A percentile compares a stretch with the other conserved stretches of the same genome.
Evolutionary conservation across 2,113 vertebrate genomes (phyloP).

Genomic region (Regulus satrapa): DNA sequence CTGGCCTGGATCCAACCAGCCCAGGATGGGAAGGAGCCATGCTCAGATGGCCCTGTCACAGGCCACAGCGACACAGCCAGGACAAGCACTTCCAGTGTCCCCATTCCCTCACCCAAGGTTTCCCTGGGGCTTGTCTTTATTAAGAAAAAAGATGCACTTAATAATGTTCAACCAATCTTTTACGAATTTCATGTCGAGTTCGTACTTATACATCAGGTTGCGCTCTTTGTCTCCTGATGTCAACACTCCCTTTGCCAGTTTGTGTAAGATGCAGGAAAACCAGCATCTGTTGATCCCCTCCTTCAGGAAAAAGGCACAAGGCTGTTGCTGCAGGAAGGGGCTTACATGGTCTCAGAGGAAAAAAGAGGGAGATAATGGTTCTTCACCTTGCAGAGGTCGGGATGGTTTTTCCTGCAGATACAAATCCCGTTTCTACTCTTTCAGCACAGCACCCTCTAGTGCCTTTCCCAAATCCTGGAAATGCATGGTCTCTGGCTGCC

Average conservation of each 20-base stretch:
- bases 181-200: not conserved
- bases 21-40: not conserved
- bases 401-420: not conserved
- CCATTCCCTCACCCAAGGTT: rapidly evolving
- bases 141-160: not conserved
- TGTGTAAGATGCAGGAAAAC: not conserved
- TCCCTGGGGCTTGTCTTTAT: not conserved
- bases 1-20: not conserved
- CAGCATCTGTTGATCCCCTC: not conserved
- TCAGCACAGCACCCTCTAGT: not conserved
- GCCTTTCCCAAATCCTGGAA: not conserved
- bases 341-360: rapidly evolving
- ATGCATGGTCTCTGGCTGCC: rapidly evolving
- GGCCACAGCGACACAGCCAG: not conserved
- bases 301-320: not conserved
- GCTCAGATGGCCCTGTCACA: not conserved
- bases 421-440: not conserved
- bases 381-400: rapidly evolving
- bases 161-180: not conserved
- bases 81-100: not conserved
- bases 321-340: not conserved
- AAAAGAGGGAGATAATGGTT: not conserved
- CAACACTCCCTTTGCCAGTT: not conserved
- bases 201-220: not conserved
- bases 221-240: not conserved